phyloP scores from a whole-genome alignment of 2,797 vertebrate species.

The Argya squamiceps region DNA sequence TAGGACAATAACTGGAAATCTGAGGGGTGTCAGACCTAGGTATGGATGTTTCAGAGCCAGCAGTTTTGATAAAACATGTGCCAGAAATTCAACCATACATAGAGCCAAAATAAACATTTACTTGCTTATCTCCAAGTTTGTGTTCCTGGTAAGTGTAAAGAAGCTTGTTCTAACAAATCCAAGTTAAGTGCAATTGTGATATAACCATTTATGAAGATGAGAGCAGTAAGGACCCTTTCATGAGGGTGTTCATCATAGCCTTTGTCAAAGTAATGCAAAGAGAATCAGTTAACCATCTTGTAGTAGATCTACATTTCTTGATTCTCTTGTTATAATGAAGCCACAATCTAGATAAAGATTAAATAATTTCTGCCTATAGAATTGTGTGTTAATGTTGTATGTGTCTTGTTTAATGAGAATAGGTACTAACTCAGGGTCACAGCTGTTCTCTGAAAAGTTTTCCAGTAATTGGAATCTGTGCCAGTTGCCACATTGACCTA shows the following conservation, averaged over 20 bases:
- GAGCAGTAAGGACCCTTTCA: not conserved
- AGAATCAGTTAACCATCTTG: not conserved
- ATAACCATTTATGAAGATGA: not conserved
- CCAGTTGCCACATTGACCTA: not conserved
- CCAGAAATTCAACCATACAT: not conserved
- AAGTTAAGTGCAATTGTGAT: not conserved
- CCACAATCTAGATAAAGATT: not conserved
- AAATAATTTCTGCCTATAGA: not conserved
- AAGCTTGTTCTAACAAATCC: constrained; percentile 13
- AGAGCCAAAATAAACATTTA: constrained; percentile 5
- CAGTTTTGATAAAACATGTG: not conserved
- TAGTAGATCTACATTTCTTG: not conserved
- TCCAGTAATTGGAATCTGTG: not conserved
- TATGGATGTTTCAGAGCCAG: not conserved
- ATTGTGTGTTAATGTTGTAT: not conserved
- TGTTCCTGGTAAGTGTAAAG: not conserved
- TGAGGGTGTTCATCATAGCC: not conserved
- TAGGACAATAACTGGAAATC: not conserved
- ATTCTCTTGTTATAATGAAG: not conserved
- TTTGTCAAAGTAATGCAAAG: not conserved
- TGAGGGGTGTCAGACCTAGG: not conserved
- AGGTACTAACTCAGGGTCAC: not conserved
- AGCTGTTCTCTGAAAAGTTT: not conserved
- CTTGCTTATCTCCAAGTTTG: not conserved
- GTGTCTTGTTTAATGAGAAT: not conserved